phyloP scores from a whole-genome alignment of 2,888 invertebrate genomes.

The Latrodectus elegans region DNA sequence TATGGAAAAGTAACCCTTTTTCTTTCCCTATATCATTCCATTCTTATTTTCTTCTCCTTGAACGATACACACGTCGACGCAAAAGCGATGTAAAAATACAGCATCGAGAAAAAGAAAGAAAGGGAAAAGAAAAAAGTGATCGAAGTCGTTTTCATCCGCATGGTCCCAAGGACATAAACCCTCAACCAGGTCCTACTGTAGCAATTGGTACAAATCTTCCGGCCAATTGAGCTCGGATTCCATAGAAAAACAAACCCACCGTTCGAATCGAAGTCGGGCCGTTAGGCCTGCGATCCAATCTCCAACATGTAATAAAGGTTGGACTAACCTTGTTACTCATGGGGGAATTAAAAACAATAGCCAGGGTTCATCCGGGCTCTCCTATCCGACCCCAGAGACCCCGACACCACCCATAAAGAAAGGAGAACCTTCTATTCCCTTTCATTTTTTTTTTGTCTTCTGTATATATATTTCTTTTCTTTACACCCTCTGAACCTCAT shows the following conservation, averaged over 20 bases:
- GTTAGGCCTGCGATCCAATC: conserved; percentile 67
- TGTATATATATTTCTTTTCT: conserved; percentile 24
- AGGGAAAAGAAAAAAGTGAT: conserved; percentile 26
- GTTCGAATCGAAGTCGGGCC: conserved; percentile 35
- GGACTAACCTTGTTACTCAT: conserved; percentile 58
- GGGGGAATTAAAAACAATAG: conserved; percentile 69
- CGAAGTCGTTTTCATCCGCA: conserved; percentile 36
- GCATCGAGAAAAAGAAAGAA: conserved; percentile 4
- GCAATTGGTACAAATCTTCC: conserved; percentile 65
- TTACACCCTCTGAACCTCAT: conserved; percentile 62
- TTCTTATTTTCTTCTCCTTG: not conserved
- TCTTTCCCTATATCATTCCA: not conserved
- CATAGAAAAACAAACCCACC: conserved; percentile 49
- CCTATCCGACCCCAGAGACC: conserved; percentile 48
- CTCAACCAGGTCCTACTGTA: conserved; percentile 25
- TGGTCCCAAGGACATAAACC: conserved; percentile 1
- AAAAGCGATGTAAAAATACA: conserved; percentile 4
- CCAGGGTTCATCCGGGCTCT: conserved; percentile 59
- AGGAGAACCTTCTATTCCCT: conserved; percentile 4
- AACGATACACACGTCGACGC: not conserved
- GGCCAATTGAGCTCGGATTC: conserved; percentile 64
- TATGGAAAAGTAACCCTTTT: not conserved
- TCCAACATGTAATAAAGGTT: conserved; percentile 69
- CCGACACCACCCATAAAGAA: conserved; percentile 59
- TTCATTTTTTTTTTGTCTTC: conserved; percentile 27